These are phyloP conservation scores for Calosoma granatense DNA, from an alignment of 1,140 invertebrate genomes.

Conservation along the genomic window DNA sequence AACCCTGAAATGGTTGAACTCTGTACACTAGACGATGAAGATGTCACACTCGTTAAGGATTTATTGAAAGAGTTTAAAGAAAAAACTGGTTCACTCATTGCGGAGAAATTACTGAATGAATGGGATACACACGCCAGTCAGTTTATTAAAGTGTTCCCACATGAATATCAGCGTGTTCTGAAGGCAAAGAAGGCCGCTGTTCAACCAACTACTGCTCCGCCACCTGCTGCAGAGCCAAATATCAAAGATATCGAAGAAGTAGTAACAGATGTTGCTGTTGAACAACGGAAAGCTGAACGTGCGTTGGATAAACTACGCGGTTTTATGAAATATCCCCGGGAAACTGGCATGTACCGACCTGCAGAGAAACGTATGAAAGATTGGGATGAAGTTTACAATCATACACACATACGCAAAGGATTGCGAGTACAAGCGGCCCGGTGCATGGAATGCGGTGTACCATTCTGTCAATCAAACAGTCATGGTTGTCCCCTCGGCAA, in stretches of 20 bases:
- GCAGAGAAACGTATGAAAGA: conserved; percentile 78
- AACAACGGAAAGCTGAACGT: conserved; percentile 69
- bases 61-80: conserved; percentile 79
- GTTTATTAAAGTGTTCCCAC: conserved; percentile 96
- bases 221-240: conserved; percentile 36
- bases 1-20: conserved; percentile 88
- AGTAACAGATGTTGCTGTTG: conserved; percentile 59
- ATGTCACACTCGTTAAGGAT: conserved; percentile 67
- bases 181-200: conserved; percentile 44
- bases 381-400: conserved; percentile 96
- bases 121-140: conserved; percentile 71
- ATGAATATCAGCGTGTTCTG: conserved; percentile 89
- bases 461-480: conserved; percentile 90
- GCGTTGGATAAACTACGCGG: conserved; percentile 81
- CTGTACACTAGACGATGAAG: conserved; percentile 69
- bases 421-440: conserved; percentile 86
- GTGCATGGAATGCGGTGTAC: conserved; percentile 99
- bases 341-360: conserved; percentile 73
- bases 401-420: conserved; percentile 73
- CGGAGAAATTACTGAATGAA: conserved; percentile 63
- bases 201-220: conserved; percentile 28
- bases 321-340: conserved; percentile 92
- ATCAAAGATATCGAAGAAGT: conserved; percentile 83
- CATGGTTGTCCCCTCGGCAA: conserved; percentile 97
- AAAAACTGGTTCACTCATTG: conserved; percentile 84